Evolutionary conservation across 2,113 vertebrate species (phyloP), one percentile per base, ranked within the genome.

Genomic region (Clarias macrocephalus): DNA sequence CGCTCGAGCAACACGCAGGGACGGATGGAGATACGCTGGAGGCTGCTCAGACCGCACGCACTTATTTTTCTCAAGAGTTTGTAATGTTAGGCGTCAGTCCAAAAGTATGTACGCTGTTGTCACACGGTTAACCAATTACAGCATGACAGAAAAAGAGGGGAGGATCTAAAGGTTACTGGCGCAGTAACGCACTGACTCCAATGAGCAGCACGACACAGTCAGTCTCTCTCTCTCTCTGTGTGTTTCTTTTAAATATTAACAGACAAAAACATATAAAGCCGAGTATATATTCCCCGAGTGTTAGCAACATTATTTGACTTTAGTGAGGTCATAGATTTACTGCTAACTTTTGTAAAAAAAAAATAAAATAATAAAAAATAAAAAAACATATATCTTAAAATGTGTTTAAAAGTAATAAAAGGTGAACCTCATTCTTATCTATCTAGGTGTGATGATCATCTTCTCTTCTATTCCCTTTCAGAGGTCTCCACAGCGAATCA

Each of bases 101-200:
- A 90, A 82, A 90, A 87, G 68, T 88, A 85, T 87, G 70, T 82
- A 88, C 85, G 89, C 87, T 90, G 87, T 87, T 75, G 54, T 30
- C 48, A 82, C 87, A 91, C 91, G 90, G 87, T 92, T 88, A 91
- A 91, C 93, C 91, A 93, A 94, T 92, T 89, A 91, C 72, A 90
- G 86, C 80, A 87, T 91, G 93, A 93, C 93, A 93, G 79, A 93
- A 91, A 91, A 90, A 89, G 92, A 80, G 87, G 87, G 87, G 93
- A 93, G 93, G 93, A 89, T 91, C 91, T 92, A 91, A 70, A 75
- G 28, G 65, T 62, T 42, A 82, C 37, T 65, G 62, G 82, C 62
- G 76, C 75, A 60, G 16, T 23, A 28, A 54, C n/a, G 54, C 21
- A 48, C 7, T 75, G 21, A 68, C 30, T 25, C 12, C 65, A 59